A percentile compares a stretch with the other conserved stretches of the same genome.
Evolutionary conservation across 2,888 invertebrate genomes (phyloP).

Genomic region (Periphyllus acericola): DNA sequence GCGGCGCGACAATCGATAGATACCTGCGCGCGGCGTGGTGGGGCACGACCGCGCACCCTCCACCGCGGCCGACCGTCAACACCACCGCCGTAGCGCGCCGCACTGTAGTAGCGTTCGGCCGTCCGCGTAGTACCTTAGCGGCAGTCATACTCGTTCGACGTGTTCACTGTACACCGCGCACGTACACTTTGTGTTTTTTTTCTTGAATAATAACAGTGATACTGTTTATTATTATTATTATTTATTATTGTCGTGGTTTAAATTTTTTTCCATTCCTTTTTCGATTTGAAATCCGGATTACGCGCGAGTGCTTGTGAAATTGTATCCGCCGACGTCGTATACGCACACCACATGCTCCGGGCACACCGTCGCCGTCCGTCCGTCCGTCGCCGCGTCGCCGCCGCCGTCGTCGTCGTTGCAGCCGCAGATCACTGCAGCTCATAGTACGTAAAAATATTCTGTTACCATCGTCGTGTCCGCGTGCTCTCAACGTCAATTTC

Average conservation of each 20-base stretch:
- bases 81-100: neutral
- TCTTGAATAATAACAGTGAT: neutral
- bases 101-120: neutral
- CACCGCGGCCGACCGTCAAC: neutral
- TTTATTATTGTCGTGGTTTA: neutral
- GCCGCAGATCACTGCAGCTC: neutral
- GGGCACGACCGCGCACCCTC: neutral
- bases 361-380: neutral
- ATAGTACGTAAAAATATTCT: no score
- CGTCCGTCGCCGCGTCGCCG: neutral
- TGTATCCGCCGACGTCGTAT: no score
- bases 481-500: no score
- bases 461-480: neutral
- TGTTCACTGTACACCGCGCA: neutral
- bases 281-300: no score
- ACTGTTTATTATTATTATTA: neutral
- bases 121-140: constrained; percentile 29
- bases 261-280: no score
- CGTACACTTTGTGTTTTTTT: no score
- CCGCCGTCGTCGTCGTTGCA: neutral
- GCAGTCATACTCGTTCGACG: constrained; percentile 11
- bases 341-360: neutral
- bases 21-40: constrained; percentile 48
- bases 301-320: neutral
- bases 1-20: constrained; percentile 59